Evolutionary conservation across 2,888 invertebrate genomes (phyloP).

Genomic region (Xestoiulus laeticollis): DNA sequence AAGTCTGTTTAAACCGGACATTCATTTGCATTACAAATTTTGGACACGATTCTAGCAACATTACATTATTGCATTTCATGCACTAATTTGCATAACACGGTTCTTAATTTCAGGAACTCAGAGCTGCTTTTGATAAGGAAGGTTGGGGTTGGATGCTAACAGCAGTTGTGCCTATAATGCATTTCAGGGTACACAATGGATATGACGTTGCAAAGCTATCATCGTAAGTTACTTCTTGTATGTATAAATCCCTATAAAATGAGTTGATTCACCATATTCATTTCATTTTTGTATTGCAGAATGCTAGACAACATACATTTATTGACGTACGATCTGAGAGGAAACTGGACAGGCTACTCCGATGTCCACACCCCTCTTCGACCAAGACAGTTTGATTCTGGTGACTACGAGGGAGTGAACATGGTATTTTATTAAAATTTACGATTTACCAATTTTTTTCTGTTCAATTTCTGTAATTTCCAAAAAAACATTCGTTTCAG

Average conservation of each 20-base stretch:
- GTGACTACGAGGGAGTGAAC: constrained; percentile 56
- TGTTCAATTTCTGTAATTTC: neutral
- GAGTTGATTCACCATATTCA: too few species aligned
- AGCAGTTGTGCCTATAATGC: constrained; percentile 56
- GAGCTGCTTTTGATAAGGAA: constrained; percentile 55
- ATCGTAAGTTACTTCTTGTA: constrained; percentile 32
- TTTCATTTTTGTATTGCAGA: constrained; percentile 18
- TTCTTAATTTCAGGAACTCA: constrained; percentile 53
- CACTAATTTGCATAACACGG: neutral
- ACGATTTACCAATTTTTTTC: too few species aligned
- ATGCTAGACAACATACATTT: constrained; percentile 57
- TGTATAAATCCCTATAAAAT: too few species aligned
- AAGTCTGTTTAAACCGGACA: neutral
- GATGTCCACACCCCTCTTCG: constrained; percentile 62
- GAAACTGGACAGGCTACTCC: constrained; percentile 61
- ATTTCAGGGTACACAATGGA: constrained; percentile 56
- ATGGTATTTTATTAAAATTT: constrained; percentile 53
- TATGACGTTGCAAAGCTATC: constrained; percentile 56
- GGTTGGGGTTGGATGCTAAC: constrained; percentile 55
- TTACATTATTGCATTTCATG: neutral
- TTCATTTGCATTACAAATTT: neutral
- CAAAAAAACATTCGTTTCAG: constrained; percentile 54
- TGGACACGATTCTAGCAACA: neutral
- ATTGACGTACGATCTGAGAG: constrained; percentile 61
- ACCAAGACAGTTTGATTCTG: constrained; percentile 55